phyloP scores from a whole-genome alignment of 92 coral and sea anemone genomes.

The Ricordea florida region DNA sequence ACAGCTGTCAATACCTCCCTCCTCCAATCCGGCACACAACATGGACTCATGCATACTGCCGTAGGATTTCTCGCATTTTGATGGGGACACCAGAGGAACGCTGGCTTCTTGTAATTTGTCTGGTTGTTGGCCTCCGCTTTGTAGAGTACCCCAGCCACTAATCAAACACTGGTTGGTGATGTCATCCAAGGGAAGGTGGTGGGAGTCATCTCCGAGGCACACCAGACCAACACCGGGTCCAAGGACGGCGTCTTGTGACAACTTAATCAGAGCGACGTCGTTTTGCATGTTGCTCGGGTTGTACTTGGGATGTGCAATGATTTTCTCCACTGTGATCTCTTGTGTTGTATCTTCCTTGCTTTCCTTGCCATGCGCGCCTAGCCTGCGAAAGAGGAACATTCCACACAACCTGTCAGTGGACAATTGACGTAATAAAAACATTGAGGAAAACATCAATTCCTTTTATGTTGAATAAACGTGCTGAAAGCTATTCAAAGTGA shows the following conservation, averaged over 20 bases:
- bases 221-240: conserved; percentile 6
- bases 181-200: conserved; percentile 22
- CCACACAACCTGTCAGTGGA: background rate
- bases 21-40: conserved; percentile 51
- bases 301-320: conserved; percentile 5
- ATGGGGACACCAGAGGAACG: conserved; percentile 42
- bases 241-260: background rate
- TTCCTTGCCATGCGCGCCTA: conserved; percentile 28
- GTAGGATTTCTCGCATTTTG: conserved; percentile 10
- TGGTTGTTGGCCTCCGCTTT: conserved; percentile 16
- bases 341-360: conserved; percentile 1
- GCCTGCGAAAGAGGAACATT: background rate
- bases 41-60: conserved; percentile 37
- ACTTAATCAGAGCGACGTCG: conserved; percentile 25
- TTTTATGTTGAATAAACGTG: too few species aligned
- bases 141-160: conserved; percentile 59
- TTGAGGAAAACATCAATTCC: too few species aligned
- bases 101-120: conserved; percentile 34
- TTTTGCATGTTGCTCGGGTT: background rate
- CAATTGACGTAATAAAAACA: background rate
- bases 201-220: conserved; percentile 1
- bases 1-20: conserved; percentile 60
- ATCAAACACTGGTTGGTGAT: conserved; percentile 28
- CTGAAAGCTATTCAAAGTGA: too few species aligned
- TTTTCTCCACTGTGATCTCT: background rate